Evolutionary conservation across 1,140 invertebrate genomes (phyloP), one percentile per base, ranked within the genome.

Genomic region (Heliothis virescens): DNA sequence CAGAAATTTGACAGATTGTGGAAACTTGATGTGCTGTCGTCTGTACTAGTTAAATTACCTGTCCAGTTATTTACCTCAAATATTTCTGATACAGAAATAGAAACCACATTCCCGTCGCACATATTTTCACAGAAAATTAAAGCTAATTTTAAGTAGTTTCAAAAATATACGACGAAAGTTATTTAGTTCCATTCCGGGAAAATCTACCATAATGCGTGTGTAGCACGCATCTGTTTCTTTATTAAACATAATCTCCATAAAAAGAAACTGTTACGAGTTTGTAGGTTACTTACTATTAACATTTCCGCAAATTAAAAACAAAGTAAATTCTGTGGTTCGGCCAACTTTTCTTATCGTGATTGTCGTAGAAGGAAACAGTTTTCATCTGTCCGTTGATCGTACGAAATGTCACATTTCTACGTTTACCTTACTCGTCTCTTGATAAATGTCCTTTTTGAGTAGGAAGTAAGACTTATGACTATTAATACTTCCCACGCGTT

Each of bases 211-310:
- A 67, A 67, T 48, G 63, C 63, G 63, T 67, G 63, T 67, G 63
- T 67, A 67, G 16, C 63, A 67, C 63, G 63, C 41, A 67, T 67
- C 63, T 18, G 41, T 67, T 67, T 67, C 63, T n/a, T n/a, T n/a
- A n/a, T n/a, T 48, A 67, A 67, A 48, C 63, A 18, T 67, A 67
- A 67, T 67, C 41, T 48, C 41, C 63, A 67, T 67, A 67, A 67
- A 65, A 67, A 67, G 41, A 67, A 67, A 67, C 63, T 12, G 21
- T n/a, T 47, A 67, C 34, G 63, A 48, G 41, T 48, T 67, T 67
- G 63, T 67, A 67, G 41, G 63, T 67, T 67, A 48, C 34, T 57
- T 57, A 18, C 41, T 63, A 63, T 48, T 67, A 67, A 67, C 63
- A 67, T 67, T 67, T 67, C 63, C 63, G 63, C 48, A 48, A 67